phyloP scores from a whole-genome alignment of 1,140 invertebrate species.

The Arion vulgaris region DNA sequence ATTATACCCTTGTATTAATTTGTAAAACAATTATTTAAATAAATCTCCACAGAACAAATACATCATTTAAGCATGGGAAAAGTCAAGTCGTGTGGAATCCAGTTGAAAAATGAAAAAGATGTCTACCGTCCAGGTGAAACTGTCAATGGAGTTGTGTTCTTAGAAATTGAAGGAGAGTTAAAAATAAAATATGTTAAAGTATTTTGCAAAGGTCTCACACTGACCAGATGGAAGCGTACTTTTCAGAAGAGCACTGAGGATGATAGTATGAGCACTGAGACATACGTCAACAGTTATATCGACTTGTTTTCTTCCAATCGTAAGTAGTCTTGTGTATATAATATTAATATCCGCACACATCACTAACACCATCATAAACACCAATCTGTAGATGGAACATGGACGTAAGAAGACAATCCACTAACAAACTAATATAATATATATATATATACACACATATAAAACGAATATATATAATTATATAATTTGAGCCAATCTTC shows the following conservation, averaged over 20 bases:
- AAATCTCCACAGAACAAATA: too few species aligned
- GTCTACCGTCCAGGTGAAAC: constrained; percentile 42
- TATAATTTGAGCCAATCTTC: too few species aligned
- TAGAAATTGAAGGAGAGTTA: constrained; percentile 37
- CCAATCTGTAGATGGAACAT: too few species aligned
- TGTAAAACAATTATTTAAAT: too few species aligned
- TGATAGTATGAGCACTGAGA: neutral
- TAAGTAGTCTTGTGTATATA: neutral
- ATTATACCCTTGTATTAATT: too few species aligned
- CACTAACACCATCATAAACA: too few species aligned
- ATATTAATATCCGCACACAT: too few species aligned
- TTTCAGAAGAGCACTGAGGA: neutral
- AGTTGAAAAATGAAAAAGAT: constrained; percentile 25
- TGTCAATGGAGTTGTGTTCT: constrained; percentile 27
- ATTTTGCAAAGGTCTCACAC: constrained; percentile 33
- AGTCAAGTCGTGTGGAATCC: constrained; percentile 23
- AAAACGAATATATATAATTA: too few species aligned
- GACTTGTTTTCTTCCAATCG: neutral
- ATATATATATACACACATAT: too few species aligned
- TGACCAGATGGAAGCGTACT: constrained; percentile 37
- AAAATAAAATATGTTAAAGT: constrained; percentile 35
- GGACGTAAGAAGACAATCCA: too few species aligned
- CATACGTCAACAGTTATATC: neutral
- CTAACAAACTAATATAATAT: too few species aligned
- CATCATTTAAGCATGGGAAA: constrained; percentile 34